These are phyloP conservation scores for Platorchestia sp. DNA, from an alignment of 1,140 invertebrate genomes.

Conservation along the genomic window DNA sequence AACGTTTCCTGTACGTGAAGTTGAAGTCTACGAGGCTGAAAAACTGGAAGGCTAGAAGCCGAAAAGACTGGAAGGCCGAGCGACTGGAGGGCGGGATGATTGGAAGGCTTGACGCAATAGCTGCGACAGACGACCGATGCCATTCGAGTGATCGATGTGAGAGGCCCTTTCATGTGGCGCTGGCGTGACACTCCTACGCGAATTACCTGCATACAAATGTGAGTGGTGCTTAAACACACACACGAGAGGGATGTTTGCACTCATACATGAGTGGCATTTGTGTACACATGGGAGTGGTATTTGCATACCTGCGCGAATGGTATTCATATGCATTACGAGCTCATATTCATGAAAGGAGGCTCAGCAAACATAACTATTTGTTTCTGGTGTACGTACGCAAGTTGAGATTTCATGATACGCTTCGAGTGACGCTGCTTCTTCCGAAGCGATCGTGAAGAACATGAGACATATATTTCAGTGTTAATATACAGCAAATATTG, in stretches of 20 bases:
- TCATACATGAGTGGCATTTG: background rate
- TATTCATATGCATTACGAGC: no score
- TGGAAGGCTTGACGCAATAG: background rate
- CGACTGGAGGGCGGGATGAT: background rate
- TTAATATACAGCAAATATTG: no score
- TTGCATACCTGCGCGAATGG: no score
- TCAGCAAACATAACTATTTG: no score
- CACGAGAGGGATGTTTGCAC: background rate
- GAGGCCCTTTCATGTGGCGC: background rate
- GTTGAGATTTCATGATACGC: no score
- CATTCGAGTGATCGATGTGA: background rate
- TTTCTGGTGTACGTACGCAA: no score
- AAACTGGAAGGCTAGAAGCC: background rate
- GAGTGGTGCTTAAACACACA: background rate
- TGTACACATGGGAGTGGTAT: background rate
- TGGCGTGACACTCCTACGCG: background rate
- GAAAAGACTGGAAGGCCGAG: background rate
- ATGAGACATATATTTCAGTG: no score
- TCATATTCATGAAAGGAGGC: no score
- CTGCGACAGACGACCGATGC: background rate
- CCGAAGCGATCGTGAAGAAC: no score
- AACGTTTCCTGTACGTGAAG: background rate
- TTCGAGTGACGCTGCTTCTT: no score
- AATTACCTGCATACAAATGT: background rate
- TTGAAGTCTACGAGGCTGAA: no score